phyloP scores from a whole-genome alignment of 2,888 invertebrate genomes.

The Thymelicus lineola region DNA sequence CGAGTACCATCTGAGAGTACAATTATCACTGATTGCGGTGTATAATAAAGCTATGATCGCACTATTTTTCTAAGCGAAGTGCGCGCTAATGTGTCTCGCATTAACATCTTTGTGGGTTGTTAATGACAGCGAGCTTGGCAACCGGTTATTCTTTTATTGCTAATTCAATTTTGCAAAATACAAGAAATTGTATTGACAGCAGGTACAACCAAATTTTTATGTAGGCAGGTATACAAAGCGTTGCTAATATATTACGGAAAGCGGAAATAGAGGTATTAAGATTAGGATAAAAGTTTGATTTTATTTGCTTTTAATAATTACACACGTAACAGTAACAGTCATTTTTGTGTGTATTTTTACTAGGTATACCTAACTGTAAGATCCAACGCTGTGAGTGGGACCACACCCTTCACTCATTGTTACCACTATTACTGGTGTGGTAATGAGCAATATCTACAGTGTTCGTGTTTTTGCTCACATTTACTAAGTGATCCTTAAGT shows the following conservation, averaged over 20 bases:
- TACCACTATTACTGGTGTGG: conserved; percentile 22
- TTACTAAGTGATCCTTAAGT: conserved; percentile 13
- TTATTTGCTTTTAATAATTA: no score
- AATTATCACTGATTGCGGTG: conserved; percentile 66
- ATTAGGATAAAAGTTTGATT: no score
- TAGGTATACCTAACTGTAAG: background rate
- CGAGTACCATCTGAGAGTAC: conserved; percentile 23
- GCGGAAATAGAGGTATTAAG: no score
- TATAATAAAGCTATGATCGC: conserved; percentile 75
- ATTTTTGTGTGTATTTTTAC: no score
- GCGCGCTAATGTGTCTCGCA: conserved; percentile 64
- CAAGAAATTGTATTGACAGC: no score
- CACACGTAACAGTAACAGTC: no score
- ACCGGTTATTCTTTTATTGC: background rate
- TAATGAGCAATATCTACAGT: conserved; percentile 18
- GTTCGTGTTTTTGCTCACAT: conserved; percentile 30
- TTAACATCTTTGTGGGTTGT: conserved; percentile 49
- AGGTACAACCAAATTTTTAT: no score
- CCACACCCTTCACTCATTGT: conserved; percentile 14
- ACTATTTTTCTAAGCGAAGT: conserved; percentile 64
- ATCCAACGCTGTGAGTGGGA: conserved; percentile 5
- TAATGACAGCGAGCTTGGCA: conserved; percentile 30
- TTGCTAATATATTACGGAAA: no score
- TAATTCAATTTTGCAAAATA: no score
- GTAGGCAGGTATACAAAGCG: no score